A percentile compares a stretch with the other conserved stretches of the same genome.
phyloP scores from a whole-genome alignment of 2,797 vertebrate genomes.

The Perodicticus potto region DNA sequence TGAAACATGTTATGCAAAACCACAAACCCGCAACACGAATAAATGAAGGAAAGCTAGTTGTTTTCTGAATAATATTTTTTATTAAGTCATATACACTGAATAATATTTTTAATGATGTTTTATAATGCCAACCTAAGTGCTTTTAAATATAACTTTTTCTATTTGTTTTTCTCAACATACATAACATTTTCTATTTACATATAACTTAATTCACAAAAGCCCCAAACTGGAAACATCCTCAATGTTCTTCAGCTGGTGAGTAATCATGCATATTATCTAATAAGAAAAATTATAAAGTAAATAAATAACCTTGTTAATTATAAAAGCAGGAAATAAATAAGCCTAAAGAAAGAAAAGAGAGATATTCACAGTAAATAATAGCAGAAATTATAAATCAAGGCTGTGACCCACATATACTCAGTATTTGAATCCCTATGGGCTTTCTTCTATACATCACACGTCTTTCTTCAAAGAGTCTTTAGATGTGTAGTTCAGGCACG shows the following conservation, averaged over 20 bases:
- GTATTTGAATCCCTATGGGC: background rate
- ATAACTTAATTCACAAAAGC: background rate
- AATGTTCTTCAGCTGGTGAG: background rate
- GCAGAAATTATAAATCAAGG: background rate
- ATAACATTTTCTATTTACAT: background rate
- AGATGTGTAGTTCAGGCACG: accelerated
- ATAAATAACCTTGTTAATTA: background rate
- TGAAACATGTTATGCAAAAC: background rate
- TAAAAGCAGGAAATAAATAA: background rate
- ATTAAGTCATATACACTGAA: too few relatives aligned
- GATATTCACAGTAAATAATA: background rate
- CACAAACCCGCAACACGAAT: background rate
- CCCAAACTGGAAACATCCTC: background rate
- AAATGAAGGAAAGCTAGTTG: background rate
- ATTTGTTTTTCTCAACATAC: background rate
- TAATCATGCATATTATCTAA: background rate
- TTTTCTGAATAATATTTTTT: background rate
- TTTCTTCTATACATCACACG: background rate
- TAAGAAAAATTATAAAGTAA: background rate
- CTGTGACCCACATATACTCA: too few relatives aligned
- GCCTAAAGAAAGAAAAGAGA: background rate
- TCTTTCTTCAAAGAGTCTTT: background rate
- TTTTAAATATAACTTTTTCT: background rate
- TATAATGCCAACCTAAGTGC: background rate
- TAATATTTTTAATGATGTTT: background rate